Percentiles rank a stretch among this genome's conserved stretches.
Evolutionary conservation across 2,113 vertebrate species (phyloP).

Genomic region (Collichthys lucidus): DNA sequence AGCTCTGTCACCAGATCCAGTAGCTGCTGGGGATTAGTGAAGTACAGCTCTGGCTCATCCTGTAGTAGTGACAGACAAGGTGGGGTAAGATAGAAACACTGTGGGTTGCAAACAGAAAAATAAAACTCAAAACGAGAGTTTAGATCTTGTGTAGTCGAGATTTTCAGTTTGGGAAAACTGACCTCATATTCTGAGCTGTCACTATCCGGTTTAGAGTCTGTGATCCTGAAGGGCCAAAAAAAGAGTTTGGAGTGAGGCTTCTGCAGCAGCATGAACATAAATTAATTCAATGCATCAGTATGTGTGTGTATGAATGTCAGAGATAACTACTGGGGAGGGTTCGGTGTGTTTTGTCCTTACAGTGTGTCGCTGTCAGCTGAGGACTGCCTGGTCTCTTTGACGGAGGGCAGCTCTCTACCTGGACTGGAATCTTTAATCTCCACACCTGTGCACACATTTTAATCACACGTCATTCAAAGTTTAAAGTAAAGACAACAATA

Average conservation of each 20-base stretch:
- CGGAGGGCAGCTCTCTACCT: constrained; percentile 32
- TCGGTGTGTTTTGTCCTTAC: constrained; percentile 45
- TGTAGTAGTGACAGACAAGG: constrained; percentile 31
- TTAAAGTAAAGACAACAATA: background rate
- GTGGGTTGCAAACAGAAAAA: background rate
- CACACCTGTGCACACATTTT: constrained; percentile 48
- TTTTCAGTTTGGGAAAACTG: background rate
- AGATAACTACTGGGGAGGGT: background rate
- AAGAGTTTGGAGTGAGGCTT: background rate
- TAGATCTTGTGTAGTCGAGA: no score
- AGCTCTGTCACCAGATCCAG: constrained; percentile 87
- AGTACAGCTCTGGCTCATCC: constrained; percentile 89
- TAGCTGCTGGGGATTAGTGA: constrained; percentile 92
- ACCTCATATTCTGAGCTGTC: constrained; percentile 80
- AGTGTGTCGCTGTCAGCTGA: constrained; percentile 38
- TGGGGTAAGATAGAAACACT: background rate
- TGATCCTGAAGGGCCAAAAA: constrained; percentile 54
- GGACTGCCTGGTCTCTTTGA: constrained; percentile 40
- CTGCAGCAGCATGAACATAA: background rate
- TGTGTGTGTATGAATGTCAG: background rate
- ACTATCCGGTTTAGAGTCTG: constrained; percentile 17
- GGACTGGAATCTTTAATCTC: constrained; percentile 45
- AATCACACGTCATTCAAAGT: constrained; percentile 1
- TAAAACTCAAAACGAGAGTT: background rate
- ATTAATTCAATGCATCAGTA: background rate